Base-by-base conservation (phyloP, 2,113 vertebrate genomes). In the Todiramphus chloris region DNA sequence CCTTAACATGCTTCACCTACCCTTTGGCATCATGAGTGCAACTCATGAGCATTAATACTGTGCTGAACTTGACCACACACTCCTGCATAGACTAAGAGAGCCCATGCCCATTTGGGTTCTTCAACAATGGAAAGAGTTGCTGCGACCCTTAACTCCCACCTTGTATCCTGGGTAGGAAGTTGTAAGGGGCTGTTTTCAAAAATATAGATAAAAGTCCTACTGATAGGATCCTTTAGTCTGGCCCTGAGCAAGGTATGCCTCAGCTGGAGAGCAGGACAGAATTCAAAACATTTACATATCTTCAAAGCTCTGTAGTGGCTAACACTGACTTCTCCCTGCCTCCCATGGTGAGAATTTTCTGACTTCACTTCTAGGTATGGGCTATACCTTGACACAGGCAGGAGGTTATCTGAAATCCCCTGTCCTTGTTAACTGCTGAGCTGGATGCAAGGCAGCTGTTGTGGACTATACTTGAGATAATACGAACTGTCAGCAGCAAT, bases 401-500 rank as follows among this genome's bases (percentile, higher is more conserved):
- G 81, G 75, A 78, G 23, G n/a, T 63, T 74, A 43, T 44, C 58
- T n/a, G n/a, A 68, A 91, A 76, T 58, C 15, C 43, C 33, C 23
- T 9, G 5, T 64, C 33, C 82, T 73, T 82, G 58, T 35, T 79
- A 43, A 55, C 55, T 86, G 43, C 66, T 16, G 21, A 6, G 21
- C 51, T 75, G 63, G 62, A 82, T 72, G 28, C 59, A 92, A 90
- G 67, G 75, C 88, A 90, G 92, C 75, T 88, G 35, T 51, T 88
- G n/a, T 16, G 16, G 58, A 19, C 92, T 79, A 6, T 28, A 18
- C 82, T 88, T 77, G 79, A 94, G 55, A 80, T 88, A 74, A 88
- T 58, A 44, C 7, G 85, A 80, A 41, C 59, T 88, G 72, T 81
- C 86, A 95, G 89, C 85, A 83, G 79, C 88, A 93, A 67, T 80